These are phyloP conservation scores for Mus pahari DNA, from an alignment of 2,113 vertebrate species.

Conservation along the genomic window DNA sequence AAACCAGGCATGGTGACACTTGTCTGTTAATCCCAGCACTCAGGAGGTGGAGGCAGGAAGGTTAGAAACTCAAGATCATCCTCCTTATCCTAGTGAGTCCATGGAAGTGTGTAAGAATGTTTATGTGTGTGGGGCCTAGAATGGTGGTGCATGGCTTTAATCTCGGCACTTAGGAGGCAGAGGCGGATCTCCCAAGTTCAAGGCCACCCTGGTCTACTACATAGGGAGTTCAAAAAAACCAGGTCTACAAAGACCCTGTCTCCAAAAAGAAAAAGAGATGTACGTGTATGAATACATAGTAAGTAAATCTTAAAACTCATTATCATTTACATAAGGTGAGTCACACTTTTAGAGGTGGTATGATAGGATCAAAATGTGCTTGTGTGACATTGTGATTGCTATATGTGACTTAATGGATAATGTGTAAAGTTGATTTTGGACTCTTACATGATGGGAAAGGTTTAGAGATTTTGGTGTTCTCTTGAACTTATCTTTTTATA, in stretches of 20 bases:
- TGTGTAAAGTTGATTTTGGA: constrained; percentile 1
- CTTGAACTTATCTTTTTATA: background rate
- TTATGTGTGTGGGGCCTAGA: background rate
- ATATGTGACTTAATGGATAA: background rate
- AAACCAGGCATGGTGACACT: background rate
- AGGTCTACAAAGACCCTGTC: background rate
- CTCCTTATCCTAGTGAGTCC: background rate
- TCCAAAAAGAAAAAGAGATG: background rate
- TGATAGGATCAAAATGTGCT: background rate
- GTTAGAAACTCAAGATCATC: background rate
- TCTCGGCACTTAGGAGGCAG: background rate
- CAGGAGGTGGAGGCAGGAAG: background rate
- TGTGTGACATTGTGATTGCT: background rate
- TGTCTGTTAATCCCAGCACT: background rate
- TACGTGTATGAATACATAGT: background rate
- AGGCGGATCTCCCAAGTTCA: background rate
- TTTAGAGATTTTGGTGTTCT: constrained; percentile 30
- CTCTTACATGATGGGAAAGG: background rate
- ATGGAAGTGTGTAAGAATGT: background rate
- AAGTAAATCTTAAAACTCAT: background rate
- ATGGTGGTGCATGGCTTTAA: background rate
- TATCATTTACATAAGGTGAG: constrained; percentile 40
- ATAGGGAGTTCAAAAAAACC: background rate
- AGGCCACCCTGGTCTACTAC: background rate
- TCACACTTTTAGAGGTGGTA: background rate